Conservation (phyloP, 2,113 vertebrate genomes). For the Forbesichthys papilliferus region DNA sequence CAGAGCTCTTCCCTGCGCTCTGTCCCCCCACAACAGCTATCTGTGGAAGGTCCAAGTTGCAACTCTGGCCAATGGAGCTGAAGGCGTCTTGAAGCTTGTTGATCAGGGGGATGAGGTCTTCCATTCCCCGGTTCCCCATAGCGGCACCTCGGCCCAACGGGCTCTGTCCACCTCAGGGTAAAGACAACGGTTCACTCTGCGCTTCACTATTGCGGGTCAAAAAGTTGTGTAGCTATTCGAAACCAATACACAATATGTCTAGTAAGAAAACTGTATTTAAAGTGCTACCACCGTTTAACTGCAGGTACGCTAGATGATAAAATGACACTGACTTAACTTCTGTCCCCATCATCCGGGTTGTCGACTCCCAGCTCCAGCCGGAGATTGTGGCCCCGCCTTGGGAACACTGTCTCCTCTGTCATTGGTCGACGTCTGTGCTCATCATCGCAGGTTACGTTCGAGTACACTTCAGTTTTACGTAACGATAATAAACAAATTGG, state of each 20-base stretch:
- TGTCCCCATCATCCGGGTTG: conserved; percentile 79
- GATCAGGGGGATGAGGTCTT: conserved; percentile 94
- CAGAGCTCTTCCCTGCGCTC: conserved; percentile 96
- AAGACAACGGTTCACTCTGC: conserved; percentile 5
- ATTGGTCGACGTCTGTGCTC: conserved; percentile 51
- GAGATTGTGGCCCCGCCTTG: conserved; percentile 40
- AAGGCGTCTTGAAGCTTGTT: conserved; percentile 98
- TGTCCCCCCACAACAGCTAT: conserved; percentile 96
- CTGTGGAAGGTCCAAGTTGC: conserved; percentile 93
- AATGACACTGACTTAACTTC: conserved; percentile 66
- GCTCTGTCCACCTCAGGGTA: conserved; percentile 3
- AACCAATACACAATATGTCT: neutral
- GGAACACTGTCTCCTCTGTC: neutral
- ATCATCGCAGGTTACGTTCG: conserved; percentile 18
- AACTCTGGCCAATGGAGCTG: conserved; percentile 95
- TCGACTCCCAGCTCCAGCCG: conserved; percentile 67
- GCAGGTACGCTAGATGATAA: neutral
- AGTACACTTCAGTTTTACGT: neutral
- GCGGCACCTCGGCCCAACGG: conserved; percentile 50
- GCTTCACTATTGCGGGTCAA: neutral
- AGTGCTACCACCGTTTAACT: neutral
- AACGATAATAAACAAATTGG: neutral
- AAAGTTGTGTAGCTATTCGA: conserved; percentile 35
- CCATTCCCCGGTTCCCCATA: conserved; percentile 98
- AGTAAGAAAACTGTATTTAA: too few species aligned